Evolutionary conservation across 2,113 vertebrate genomes (phyloP).

Genomic region (Cyprinodon brontotheroides): DNA sequence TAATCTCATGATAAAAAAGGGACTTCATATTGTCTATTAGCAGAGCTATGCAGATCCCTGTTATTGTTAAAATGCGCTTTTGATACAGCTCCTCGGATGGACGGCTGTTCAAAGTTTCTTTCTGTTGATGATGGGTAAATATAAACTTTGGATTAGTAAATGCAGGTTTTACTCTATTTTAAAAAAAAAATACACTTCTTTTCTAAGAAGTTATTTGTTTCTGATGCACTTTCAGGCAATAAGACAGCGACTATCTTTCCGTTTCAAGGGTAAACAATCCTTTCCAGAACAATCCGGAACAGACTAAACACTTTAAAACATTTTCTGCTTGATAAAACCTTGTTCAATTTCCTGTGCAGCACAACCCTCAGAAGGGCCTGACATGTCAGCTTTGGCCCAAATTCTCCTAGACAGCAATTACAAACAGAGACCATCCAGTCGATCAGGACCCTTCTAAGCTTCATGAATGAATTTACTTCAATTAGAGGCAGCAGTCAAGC

Average conservation of each 20-base stretch:
- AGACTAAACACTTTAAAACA: constrained; percentile 58
- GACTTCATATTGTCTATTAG: neutral
- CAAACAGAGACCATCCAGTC: constrained; percentile 48
- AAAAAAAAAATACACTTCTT: neutral
- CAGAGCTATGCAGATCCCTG: too few relatives aligned
- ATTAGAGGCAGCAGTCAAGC: constrained; percentile 60
- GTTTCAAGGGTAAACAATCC: constrained; percentile 64
- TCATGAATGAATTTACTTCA: constrained; percentile 67
- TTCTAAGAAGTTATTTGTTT: constrained; percentile 8
- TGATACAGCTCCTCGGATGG: too few relatives aligned
- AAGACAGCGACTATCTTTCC: constrained; percentile 1
- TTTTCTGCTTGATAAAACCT: constrained; percentile 69
- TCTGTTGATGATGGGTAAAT: neutral
- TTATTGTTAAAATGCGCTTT: neutral
- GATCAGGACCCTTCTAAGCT: constrained; percentile 28
- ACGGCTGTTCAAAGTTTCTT: neutral
- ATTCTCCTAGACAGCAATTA: constrained; percentile 40
- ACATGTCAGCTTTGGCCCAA: constrained; percentile 19
- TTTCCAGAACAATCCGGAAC: constrained; percentile 25
- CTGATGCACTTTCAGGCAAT: constrained; percentile 17
- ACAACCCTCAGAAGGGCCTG: constrained; percentile 34
- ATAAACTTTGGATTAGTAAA: neutral
- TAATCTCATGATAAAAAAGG: neutral
- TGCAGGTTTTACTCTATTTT: neutral
- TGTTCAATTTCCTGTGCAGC: constrained; percentile 62